Base-by-base conservation (phyloP, 2,797 vertebrate genomes). In the Acropternis orthonyx region DNA sequence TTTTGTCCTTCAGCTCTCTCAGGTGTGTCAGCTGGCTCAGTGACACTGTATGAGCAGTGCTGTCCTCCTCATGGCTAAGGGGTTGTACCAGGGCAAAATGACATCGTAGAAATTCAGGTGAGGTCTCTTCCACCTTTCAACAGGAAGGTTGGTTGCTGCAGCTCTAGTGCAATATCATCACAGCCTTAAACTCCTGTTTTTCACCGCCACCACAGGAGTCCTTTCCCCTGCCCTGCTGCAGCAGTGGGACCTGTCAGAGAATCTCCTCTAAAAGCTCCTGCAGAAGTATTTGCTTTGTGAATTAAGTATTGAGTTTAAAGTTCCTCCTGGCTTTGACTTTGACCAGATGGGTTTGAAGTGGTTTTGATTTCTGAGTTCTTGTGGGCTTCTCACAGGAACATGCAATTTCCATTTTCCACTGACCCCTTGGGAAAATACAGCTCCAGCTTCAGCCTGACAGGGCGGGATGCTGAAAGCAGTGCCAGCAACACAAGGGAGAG, bases 71-170 rank as follows among this genome's bases (percentile, higher is more conserved):
- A 0, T 18, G 65, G 58, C 28, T 49, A 11, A 27, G 15, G 4
- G 32, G 26, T 5, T 14, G 5, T 34, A 44, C 39, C 0, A 0
- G 2, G 2, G 36, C 63, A 54, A 37, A 74, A 19, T 0, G 0
- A 51, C 15, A 5, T 1, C 37, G 39, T 26, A 17, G 28, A 43
- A 85, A 52, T 82, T 69, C 49, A 52, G 48, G 27, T 24, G 37
- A 88, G 30, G 15, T 76, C 11, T 10, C 13, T 20, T 65, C n/a
- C 51, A 27, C 24, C 63, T 48, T 67, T 48, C 43, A 52, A n/a
- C 18, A 75, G 34, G 34, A 39, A 49, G 51, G 36, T 30, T 74
- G 43, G 21, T 18, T 28, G 7, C 39, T 84, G 62, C 44, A 77
- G 28, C 28, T 12, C 1, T 37, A 48, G 19, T 17, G 14, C 32